A percentile compares a stretch with the other conserved stretches of the same genome.
phyloP scores from a whole-genome alignment of 2,113 vertebrate genomes.

The Ceuthmochares aereus region DNA sequence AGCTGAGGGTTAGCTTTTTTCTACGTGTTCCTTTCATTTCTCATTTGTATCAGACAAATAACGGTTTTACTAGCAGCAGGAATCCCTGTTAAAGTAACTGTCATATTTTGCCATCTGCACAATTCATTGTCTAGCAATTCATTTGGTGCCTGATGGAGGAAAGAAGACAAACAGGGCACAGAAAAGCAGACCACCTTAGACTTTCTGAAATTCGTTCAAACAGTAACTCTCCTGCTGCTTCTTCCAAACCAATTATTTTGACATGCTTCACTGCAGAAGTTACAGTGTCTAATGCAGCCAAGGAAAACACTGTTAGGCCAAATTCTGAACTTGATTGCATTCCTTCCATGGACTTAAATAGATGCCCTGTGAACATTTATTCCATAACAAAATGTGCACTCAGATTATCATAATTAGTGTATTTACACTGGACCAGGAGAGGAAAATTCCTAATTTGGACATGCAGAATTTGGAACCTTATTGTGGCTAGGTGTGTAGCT shows the following conservation, averaged over 20 bases:
- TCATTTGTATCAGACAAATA: constrained; percentile 8
- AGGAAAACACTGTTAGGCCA: constrained; percentile 3
- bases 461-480: neutral
- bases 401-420: neutral
- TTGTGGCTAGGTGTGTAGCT: neutral
- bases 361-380: neutral
- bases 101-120: neutral
- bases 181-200: neutral
- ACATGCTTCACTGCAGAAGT: constrained; percentile 1
- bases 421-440: neutral
- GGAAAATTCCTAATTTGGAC: neutral
- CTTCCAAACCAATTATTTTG: constrained; percentile 16
- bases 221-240: neutral
- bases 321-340: constrained; percentile 10
- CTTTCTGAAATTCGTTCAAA: neutral
- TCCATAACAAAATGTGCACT: constrained; percentile 15
- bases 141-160: neutral
- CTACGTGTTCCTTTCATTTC: neutral
- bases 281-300: neutral
- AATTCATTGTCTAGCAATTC: neutral
- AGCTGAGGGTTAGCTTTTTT: neutral
- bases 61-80: neutral
- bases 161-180: neutral
- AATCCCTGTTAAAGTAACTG: neutral
- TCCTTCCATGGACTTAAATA: constrained; percentile 38